Percentiles rank a stretch among this genome's conserved stretches.
phyloP scores from a whole-genome alignment of 64 coral and sea anemone species.

The Stichodactyla mertensii region DNA sequence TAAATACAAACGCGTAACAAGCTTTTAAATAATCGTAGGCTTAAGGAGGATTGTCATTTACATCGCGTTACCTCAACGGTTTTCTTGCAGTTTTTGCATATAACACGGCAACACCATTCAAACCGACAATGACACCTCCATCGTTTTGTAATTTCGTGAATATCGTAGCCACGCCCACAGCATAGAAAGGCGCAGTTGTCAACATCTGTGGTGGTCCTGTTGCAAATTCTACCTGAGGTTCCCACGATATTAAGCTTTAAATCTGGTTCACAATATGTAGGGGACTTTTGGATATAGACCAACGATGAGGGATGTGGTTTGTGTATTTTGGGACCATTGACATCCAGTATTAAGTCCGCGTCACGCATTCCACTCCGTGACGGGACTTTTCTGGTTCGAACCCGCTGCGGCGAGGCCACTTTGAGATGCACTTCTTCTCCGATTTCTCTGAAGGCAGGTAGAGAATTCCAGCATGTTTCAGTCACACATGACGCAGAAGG shows the following conservation, averaged over 20 bases:
- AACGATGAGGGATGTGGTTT: slow-evolving; percentile 46
- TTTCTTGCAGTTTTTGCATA: slow-evolving; percentile 63
- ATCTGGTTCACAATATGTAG: slow-evolving; percentile 57
- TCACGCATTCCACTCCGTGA: slow-evolving; percentile 25
- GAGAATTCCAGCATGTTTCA: slow-evolving; percentile 48
- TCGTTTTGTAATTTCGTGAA: slow-evolving; percentile 44
- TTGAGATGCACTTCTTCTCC: slow-evolving; percentile 3
- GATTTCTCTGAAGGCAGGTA: slow-evolving; percentile 44
- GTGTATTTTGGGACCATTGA: not conserved
- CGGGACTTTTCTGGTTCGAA: slow-evolving; percentile 2
- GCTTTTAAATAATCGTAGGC: not conserved
- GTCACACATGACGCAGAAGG: slow-evolving; percentile 27
- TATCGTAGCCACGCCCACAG: slow-evolving; percentile 81
- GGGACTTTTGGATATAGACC: slow-evolving; percentile 19
- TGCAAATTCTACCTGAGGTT: slow-evolving; percentile 50
- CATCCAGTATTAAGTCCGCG: not conserved
- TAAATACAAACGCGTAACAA: not conserved
- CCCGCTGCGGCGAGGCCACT: not conserved
- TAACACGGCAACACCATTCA: slow-evolving; percentile 74
- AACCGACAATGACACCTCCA: slow-evolving; percentile 63
- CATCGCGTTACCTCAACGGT: slow-evolving; percentile 22
- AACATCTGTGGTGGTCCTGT: slow-evolving; percentile 24
- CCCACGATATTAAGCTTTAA: slow-evolving; percentile 30
- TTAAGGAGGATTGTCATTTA: slow-evolving; percentile 16
- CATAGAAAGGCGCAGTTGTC: slow-evolving; percentile 47